Percentiles rank a stretch among this genome's conserved stretches.
These are phyloP conservation scores for Melolontha melolontha DNA, from an alignment of 2,888 invertebrate species.

Conservation along the genomic window DNA sequence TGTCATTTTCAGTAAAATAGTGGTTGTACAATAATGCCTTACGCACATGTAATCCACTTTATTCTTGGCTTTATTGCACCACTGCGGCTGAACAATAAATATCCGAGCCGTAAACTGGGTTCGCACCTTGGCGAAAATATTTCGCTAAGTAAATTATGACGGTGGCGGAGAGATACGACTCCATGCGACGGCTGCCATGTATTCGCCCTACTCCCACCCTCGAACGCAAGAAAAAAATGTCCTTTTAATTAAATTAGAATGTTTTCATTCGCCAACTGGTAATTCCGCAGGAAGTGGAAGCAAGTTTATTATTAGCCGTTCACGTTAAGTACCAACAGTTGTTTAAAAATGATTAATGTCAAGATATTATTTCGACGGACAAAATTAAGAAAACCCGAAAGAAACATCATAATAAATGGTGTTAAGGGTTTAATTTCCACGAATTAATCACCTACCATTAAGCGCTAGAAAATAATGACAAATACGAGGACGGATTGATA, in stretches of 20 bases:
- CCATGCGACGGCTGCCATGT: neutral
- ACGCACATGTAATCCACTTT: constrained; percentile 44
- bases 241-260: constrained; percentile 31
- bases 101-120: constrained; percentile 20
- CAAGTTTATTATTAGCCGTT: constrained; percentile 20
- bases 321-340: constrained; percentile 1
- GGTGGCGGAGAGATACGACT: neutral
- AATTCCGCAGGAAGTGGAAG: constrained; percentile 10
- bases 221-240: constrained; percentile 5
- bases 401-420: neutral
- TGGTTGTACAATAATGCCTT: constrained; percentile 41
- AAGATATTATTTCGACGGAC: neutral
- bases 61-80: constrained; percentile 39
- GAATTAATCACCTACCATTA: constrained; percentile 2
- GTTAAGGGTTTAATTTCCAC: neutral
- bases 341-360: constrained; percentile 20
- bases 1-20: constrained; percentile 43
- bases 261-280: constrained; percentile 1
- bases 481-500: no score
- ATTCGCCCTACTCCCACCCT: neutral
- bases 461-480: no score
- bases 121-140: neutral
- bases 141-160: constrained; percentile 35
- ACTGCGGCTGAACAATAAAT: constrained; percentile 40
- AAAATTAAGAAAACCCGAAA: constrained; percentile 5